Percentiles rank a stretch among this genome's conserved stretches.
Evolutionary conservation across 1,140 invertebrate species (phyloP).

Genomic region (Drosophila neocordata): DNA sequence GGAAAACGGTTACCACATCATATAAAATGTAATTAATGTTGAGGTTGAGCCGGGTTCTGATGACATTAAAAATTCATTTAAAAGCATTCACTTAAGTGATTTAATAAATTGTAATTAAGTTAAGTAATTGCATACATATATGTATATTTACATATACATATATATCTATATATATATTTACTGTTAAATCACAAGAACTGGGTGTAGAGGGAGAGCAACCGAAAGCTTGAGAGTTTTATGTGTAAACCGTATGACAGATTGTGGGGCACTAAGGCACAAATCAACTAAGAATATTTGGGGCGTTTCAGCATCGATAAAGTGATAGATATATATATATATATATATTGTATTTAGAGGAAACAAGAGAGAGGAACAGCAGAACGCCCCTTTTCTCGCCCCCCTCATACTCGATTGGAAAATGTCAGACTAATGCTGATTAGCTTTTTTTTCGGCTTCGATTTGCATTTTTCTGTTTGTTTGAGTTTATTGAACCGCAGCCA

Average conservation of each 20-base stretch:
- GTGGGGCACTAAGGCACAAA: conserved; percentile 44
- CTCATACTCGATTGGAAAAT: conserved; percentile 5
- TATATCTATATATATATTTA: conserved; percentile 32
- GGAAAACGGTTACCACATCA: background rate
- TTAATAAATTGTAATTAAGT: conserved; percentile 48
- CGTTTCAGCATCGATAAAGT: conserved; percentile 59
- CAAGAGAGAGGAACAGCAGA: background rate
- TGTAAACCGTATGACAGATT: conserved; percentile 42
- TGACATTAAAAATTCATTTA: conserved; percentile 22
- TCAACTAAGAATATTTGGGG: conserved; percentile 54
- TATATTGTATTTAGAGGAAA: background rate
- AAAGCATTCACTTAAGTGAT: conserved; percentile 29
- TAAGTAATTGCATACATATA: conserved; percentile 19
- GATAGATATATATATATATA: conserved; percentile 28
- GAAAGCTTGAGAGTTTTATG: background rate
- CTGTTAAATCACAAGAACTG: conserved; percentile 11
- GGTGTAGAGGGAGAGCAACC: conserved; percentile 8
- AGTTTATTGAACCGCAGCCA: conserved; percentile 65
- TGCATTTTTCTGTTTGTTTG: conserved; percentile 54
- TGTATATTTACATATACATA: background rate
- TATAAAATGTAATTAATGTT: background rate
- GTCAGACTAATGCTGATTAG: conserved; percentile 48
- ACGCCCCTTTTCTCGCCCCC: background rate
- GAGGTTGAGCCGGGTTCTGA: conserved; percentile 38
- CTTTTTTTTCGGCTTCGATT: conserved; percentile 32